These are phyloP conservation scores for Drosophila truncata DNA, from an alignment of 1,140 invertebrate genomes.

Conservation along the genomic window DNA sequence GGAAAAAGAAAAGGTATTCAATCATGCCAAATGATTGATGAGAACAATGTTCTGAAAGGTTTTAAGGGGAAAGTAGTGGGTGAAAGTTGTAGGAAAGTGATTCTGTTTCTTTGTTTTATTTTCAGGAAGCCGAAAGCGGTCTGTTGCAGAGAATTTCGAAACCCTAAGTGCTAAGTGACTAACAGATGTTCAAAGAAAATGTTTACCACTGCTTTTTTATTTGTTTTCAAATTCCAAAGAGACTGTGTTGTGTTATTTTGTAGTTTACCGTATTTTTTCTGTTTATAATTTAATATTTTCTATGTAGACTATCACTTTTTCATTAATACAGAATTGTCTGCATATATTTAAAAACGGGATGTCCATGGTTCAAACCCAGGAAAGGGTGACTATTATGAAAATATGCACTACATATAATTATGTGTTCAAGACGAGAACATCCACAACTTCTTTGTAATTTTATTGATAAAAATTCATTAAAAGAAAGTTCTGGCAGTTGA, in stretches of 20 bases:
- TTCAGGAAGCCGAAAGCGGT: slow-evolving; percentile 25
- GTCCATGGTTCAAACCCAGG: too few species aligned
- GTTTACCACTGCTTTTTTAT: neutral
- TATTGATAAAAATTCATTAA: neutral
- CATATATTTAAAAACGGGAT: too few species aligned
- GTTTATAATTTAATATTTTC: neutral
- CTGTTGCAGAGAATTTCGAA: slow-evolving; percentile 29
- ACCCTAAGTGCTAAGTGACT: slow-evolving; percentile 7
- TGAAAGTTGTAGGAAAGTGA: slow-evolving; percentile 8
- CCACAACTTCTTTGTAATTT: too few species aligned
- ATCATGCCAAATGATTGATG: slow-evolving; percentile 16
- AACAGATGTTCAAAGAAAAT: slow-evolving; percentile 57
- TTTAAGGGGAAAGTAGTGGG: neutral
- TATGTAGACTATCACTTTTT: too few species aligned
- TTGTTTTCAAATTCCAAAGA: slow-evolving; percentile 9
- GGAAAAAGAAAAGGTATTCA: slow-evolving; percentile 10
- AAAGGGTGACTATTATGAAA: too few species aligned
- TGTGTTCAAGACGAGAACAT: neutral
- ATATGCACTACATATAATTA: too few species aligned
- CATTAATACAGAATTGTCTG: too few species aligned
- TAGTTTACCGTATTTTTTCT: too few species aligned
- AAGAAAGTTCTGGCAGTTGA: slow-evolving; percentile 15
- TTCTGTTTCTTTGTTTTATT: slow-evolving; percentile 4
- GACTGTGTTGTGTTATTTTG: neutral
- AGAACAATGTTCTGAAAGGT: neutral